A percentile compares a stretch with the other conserved stretches of the same genome.
Evolutionary conservation across 2,113 vertebrate genomes (phyloP).

Genomic region (Triplophysa dalaica): DNA sequence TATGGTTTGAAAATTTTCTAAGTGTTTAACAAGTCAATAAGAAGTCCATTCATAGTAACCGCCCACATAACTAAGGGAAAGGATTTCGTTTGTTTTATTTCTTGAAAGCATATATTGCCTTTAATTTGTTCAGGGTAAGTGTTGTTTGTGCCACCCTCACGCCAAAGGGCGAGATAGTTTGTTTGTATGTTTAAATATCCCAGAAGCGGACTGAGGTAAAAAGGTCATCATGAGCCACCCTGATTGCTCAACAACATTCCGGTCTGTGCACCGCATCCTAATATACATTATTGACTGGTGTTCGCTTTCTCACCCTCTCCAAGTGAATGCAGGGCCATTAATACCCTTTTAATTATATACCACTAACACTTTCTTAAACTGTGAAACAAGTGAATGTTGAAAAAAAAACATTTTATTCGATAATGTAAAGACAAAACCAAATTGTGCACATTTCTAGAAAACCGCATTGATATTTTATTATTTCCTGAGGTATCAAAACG

Average conservation of each 20-base stretch:
- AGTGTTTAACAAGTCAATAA: conserved; percentile 3
- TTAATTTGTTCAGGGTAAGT: conserved; percentile 14
- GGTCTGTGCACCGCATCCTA: conserved; percentile 15
- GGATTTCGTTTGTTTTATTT: neutral
- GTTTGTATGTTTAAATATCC: conserved; percentile 83
- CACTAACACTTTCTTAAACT: neutral
- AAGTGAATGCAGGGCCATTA: conserved; percentile 1
- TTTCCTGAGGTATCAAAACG: neutral
- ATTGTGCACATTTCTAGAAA: neutral
- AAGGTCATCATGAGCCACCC: conserved; percentile 73
- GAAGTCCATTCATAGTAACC: neutral
- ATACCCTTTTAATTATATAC: neutral
- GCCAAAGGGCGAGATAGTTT: conserved; percentile 39
- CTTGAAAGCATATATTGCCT: conserved; percentile 7
- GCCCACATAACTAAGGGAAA: neutral
- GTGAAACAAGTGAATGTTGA: neutral
- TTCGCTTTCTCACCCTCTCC: conserved; percentile 33
- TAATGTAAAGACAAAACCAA: neutral
- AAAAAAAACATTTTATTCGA: neutral
- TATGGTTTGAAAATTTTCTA: neutral
- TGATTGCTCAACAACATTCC: conserved; percentile 62
- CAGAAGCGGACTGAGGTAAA: conserved; percentile 79
- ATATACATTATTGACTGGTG: conserved; percentile 30
- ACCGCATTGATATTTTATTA: neutral
- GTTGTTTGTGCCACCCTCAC: conserved; percentile 3